Base-by-base conservation (phyloP, 2,113 vertebrate species). In the Notiomystis cincta region DNA sequence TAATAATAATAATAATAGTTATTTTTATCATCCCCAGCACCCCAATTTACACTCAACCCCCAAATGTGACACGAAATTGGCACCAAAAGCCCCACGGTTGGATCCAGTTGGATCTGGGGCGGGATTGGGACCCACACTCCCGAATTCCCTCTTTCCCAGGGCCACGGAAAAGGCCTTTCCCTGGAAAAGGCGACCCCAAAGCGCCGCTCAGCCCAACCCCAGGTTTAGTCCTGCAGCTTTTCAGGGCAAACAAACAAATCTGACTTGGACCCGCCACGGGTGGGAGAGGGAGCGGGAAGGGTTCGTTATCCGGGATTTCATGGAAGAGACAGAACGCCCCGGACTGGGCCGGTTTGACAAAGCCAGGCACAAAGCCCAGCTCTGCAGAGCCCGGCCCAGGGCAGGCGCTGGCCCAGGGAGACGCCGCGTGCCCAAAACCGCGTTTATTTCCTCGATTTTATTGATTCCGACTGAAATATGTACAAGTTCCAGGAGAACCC, bases 141-240 rank as follows among this genome's bases (percentile, higher is more conserved):
- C n/a, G n/a, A 66, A 66, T n/a, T n/a, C 62, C 64, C 64, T 13
- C 10, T 66, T 66, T 45, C n/a, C 40, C 30, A 33, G 0, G 15
- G 30, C 2, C 14, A 24, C 14, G 62, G 40, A 22, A 33, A 24
- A 44, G 10, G 40, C 62, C 20, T 33, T 6, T n/a, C 64, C 64
- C 40, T 11, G 1, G 2, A 13, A 13, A 0, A 8, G 9, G 4
- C 25, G 11, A 5, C 64, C 64, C 3, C 0, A 4, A 13, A 33
- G 13, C 8, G 2, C 22, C 18, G 15, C 31, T n/a, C 64, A 25
- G 3, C 23, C 64, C 64, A 25, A 5, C 44, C 16, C 44, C 3
- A 2, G 10, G 8, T 27, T 47, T 20, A 20, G 14, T 67, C 48
- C 14, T 27, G 16, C 33, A 35, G 33, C 44, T 20, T 47, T 35